Evolutionary conservation across 37 sponge, comb jelly and placozoan genomes (phyloP).

Genomic region (Crambe crambe): DNA sequence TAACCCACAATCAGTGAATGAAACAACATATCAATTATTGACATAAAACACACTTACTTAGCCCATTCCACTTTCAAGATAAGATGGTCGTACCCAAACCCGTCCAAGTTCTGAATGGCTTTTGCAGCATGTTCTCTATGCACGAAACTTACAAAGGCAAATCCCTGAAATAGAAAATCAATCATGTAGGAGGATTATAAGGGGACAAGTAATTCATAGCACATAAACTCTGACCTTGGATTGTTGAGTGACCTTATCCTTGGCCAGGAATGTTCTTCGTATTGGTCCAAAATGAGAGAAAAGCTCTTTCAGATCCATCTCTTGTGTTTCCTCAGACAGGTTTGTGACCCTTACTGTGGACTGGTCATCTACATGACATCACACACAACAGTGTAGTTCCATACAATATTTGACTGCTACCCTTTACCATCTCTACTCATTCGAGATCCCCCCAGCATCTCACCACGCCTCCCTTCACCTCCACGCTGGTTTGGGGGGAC

Average conservation of each 20-base stretch:
- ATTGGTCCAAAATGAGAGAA: constrained; percentile 88
- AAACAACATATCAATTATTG: too few relatives aligned
- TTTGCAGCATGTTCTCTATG: constrained; percentile 69
- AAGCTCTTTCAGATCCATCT: constrained; percentile 85
- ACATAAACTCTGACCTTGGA: constrained; percentile 94
- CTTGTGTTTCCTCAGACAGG: constrained; percentile 90
- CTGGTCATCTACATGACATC: constrained; percentile 73
- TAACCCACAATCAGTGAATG: too few relatives aligned
- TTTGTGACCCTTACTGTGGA: constrained; percentile 92
- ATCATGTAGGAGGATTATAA: background rate
- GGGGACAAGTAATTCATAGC: background rate
- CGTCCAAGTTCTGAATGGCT: constrained; percentile 77
- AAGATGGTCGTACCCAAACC: constrained; percentile 92
- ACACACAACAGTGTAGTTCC: background rate
- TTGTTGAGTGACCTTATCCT: constrained; percentile 86
- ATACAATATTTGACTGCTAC: background rate
- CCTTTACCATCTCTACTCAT: constrained; percentile 20
- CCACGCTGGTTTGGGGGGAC: constrained; percentile 67
- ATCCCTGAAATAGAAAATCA: too few relatives aligned
- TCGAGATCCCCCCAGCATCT: constrained; percentile 7
- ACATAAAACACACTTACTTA: too few relatives aligned
- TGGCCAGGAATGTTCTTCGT: constrained; percentile 85
- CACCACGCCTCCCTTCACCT: constrained; percentile 43
- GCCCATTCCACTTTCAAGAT: constrained; percentile 98
- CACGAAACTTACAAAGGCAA: constrained; percentile 88